Conservation (phyloP, 2,888 invertebrate species). For the Eupithecia insigniata region DNA sequence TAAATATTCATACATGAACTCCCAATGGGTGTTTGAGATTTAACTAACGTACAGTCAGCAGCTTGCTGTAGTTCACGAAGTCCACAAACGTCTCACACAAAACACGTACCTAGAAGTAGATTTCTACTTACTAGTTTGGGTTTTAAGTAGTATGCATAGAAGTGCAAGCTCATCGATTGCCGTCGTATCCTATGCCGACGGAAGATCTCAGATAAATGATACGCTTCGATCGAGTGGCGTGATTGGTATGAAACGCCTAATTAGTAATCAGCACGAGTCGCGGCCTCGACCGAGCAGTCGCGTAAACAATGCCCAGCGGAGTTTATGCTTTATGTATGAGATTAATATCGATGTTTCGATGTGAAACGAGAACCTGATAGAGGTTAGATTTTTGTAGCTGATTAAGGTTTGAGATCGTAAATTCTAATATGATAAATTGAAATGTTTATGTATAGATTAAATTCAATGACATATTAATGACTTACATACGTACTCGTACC, state of each 20-base stretch:
- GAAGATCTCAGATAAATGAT: constrained; percentile 22
- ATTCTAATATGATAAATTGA: not conserved
- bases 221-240: constrained; percentile 34
- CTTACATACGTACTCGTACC: not conserved
- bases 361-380: not conserved
- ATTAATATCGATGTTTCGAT: not conserved
- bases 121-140: no score
- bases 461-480: not conserved
- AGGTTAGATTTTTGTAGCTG: not conserved
- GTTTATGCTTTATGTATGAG: not conserved
- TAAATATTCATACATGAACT: no score
- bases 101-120: no score
- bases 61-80: no score
- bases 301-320: constrained; percentile 4
- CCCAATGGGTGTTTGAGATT: no score
- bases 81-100: no score
- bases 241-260: constrained; percentile 33
- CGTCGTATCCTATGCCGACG: not conserved
- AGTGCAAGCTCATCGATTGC: not conserved
- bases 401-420: not conserved
- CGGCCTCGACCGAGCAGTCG: not conserved
- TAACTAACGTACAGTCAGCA: no score
- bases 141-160: not conserved
- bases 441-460: not conserved
- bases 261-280: not conserved